Evolutionary conservation across 2,888 invertebrate genomes (phyloP).

Genomic region (Latrodectus elegans): DNA sequence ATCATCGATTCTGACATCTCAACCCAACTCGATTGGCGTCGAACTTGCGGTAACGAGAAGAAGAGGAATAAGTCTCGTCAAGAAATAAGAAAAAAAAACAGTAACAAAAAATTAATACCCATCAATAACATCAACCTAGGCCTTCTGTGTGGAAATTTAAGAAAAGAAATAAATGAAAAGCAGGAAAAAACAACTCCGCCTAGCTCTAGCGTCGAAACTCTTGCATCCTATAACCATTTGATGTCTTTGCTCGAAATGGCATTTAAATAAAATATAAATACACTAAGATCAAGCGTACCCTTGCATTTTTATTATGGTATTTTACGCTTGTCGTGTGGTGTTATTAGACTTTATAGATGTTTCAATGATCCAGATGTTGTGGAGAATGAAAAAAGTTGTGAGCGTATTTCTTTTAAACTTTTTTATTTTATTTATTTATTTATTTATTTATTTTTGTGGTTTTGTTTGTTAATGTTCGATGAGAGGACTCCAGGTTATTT

Average conservation of each 20-base stretch:
- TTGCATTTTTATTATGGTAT: constrained; percentile 28
- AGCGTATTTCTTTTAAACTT: no score
- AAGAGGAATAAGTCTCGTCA: neutral
- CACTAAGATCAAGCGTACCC: neutral
- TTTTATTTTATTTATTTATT: no score
- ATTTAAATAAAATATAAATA: constrained; percentile 62
- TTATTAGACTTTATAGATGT: constrained; percentile 46
- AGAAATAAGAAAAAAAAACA: constrained; percentile 8
- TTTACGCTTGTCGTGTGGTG: constrained; percentile 28
- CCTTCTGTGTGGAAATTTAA: constrained; percentile 25
- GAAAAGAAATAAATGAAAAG: constrained; percentile 2
- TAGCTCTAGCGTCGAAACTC: constrained; percentile 11
- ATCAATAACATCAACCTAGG: constrained; percentile 34
- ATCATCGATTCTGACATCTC: constrained; percentile 43
- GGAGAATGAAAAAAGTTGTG: neutral
- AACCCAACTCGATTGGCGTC: constrained; percentile 15
- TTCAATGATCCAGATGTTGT: constrained; percentile 30
- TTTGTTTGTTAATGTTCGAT: neutral
- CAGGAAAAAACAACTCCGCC: constrained; percentile 1
- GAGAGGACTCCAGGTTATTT: neutral
- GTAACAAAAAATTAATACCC: constrained; percentile 49
- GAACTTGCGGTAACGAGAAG: constrained; percentile 27
- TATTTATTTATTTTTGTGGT: constrained; percentile 22
- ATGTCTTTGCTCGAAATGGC: constrained; percentile 39
- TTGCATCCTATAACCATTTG: constrained; percentile 52